Percentiles rank a stretch among this genome's conserved stretches.
Evolutionary conservation across 2,888 invertebrate genomes (phyloP).

Genomic region (Eupelmus urozonus): DNA sequence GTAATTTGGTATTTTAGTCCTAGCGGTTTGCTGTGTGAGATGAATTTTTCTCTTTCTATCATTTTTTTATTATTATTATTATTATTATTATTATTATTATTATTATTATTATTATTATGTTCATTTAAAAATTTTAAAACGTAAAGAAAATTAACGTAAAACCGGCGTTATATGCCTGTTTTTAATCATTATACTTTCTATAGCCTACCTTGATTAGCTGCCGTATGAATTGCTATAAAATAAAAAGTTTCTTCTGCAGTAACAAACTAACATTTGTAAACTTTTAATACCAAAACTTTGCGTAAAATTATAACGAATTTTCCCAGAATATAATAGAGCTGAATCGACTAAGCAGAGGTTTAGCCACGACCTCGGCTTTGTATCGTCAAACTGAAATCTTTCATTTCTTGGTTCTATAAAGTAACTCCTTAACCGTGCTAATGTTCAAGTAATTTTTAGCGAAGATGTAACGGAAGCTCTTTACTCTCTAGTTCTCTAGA

Average conservation of each 20-base stretch:
- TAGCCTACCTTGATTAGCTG: no score
- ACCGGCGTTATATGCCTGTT: no score
- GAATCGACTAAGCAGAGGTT: not conserved
- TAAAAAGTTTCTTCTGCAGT: not conserved
- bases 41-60: no score
- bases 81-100: no score
- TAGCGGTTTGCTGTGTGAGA: no score
- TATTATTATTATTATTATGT: no score
- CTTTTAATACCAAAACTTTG: no score
- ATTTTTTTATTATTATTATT: no score
- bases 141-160: no score
- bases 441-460: not conserved
- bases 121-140: no score
- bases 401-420: slow-evolving; percentile 10
- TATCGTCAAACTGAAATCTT: slow-evolving; percentile 11
- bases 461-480: not conserved
- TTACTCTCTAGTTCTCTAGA: not conserved
- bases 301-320: not conserved
- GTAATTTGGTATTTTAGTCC: not conserved
- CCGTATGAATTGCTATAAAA: not conserved
- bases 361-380: slow-evolving; percentile 7
- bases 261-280: no score
- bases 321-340: slow-evolving; percentile 15
- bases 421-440: not conserved
- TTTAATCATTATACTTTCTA: no score